Evolutionary conservation across 2,797 vertebrate species (phyloP), one percentile per base, ranked within the genome.

Genomic region (Ctenopoma multispine): DNA sequence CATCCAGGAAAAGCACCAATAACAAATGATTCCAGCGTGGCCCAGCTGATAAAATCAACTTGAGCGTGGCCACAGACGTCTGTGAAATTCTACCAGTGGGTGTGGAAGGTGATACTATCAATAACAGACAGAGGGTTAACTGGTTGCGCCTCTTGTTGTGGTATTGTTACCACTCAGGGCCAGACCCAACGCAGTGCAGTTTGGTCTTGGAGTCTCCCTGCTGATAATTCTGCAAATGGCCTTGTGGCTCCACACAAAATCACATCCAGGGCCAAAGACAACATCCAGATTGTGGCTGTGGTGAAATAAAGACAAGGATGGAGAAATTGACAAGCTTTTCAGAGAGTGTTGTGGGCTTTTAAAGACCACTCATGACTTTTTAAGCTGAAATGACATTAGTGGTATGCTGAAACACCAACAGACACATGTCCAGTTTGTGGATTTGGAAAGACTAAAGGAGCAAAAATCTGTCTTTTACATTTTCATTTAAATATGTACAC

Each of bases 171-270:
- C 46, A 7, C 46, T 60, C 29, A 3, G 13, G 4, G 54, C 62
- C 47, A 40, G 78, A 68, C 60, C 58, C 38, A 18, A 62, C 60
- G 27, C 18, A 24, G 43, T 3, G 72, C 58, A 56, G 27, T 49
- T 49, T n/a, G 41, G 56, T 60, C 56, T 74, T 62, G 50, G 47
- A 87, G 63, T 82, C 73, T 69, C 69, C 46, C 79, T 53, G 74
- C 76, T 79, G 79, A 83, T 82, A 73, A 67, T 79, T 81, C 65
- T 75, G 74, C 63, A 84, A 83, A 82, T 54, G 86, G 56, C 73
- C 66, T 73, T 84, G 87, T 79, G 87, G 90, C 83, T 85, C 79
- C 81, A 86, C 80, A 55, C 87, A 89, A 85, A 74, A 75, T 75
- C 58, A 61, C 63, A 27, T 17, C 40, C 55, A 27, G 57, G 57